phyloP scores from a whole-genome alignment of 2,888 invertebrate species.

The Poecilobothrus nobilitatus region DNA sequence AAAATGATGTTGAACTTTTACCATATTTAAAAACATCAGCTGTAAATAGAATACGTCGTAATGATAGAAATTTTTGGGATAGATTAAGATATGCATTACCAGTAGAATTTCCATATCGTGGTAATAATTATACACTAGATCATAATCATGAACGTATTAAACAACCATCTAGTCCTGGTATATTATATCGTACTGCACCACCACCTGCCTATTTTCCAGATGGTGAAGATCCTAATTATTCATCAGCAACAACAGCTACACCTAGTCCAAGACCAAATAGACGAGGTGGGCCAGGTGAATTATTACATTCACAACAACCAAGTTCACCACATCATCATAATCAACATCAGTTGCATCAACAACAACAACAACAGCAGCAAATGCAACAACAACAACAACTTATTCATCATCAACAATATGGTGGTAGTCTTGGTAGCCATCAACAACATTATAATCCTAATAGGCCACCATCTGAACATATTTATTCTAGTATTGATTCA shows the following conservation, averaged over 20 bases:
- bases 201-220: conserved; percentile 42
- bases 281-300: conserved; percentile 34
- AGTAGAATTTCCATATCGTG: conserved; percentile 64
- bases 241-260: conserved; percentile 57
- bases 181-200: conserved; percentile 42
- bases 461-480: conserved; percentile 77
- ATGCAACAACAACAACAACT: conserved; percentile 31
- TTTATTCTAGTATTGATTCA: conserved; percentile 82
- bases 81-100: conserved; percentile 83
- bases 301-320: conserved; percentile 20
- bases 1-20: conserved; percentile 79
- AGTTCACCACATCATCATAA: conserved; percentile 26
- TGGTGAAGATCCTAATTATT: conserved; percentile 52
- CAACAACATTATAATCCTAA: conserved; percentile 36
- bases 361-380: conserved; percentile 47
- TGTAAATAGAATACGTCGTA: conserved; percentile 64
- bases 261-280: conserved; percentile 50
- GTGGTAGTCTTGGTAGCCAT: conserved; percentile 28
- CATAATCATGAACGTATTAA: conserved; percentile 43
- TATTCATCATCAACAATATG: conserved; percentile 22
- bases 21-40: conserved; percentile 83
- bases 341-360: conserved; percentile 39
- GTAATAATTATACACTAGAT: conserved; percentile 78
- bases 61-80: conserved; percentile 90
- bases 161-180: conserved; percentile 42